These are phyloP conservation scores for Flexamia atlantica DNA, from an alignment of 2,888 invertebrate species.

Conservation along the genomic window DNA sequence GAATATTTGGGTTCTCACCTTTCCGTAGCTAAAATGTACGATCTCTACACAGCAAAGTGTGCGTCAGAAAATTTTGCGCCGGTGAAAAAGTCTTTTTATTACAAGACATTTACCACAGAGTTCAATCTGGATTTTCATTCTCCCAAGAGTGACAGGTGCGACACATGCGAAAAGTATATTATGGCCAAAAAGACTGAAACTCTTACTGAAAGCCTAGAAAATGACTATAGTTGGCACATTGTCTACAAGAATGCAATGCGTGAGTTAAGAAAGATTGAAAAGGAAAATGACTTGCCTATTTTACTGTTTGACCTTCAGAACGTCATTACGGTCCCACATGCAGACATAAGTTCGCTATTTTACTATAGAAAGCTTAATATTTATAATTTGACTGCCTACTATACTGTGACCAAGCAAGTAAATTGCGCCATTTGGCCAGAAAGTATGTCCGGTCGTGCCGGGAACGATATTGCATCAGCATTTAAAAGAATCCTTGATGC, in stretches of 20 bases:
- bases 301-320: conserved; percentile 57
- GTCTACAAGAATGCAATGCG: conserved; percentile 9
- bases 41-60: conserved; percentile 39
- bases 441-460: not conserved
- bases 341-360: conserved; percentile 51
- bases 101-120: conserved; percentile 40
- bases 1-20: conserved; percentile 8
- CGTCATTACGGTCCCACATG: conserved; percentile 14
- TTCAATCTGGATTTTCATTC: conserved; percentile 44
- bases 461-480: conserved; percentile 52
- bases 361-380: conserved; percentile 53
- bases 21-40: conserved; percentile 40
- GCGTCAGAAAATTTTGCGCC: not conserved
- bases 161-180: conserved; percentile 19
- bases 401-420: conserved; percentile 48
- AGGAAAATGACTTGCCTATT: conserved; percentile 24
- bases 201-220: not conserved
- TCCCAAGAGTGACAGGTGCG: conserved; percentile 46
- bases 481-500: conserved; percentile 37
- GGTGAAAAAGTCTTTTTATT: conserved; percentile 46
- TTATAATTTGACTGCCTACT: conserved; percentile 51
- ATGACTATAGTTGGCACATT: not conserved
- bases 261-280: conserved; percentile 10
- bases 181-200: conserved; percentile 3
- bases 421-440: conserved; percentile 53